Percentiles rank a stretch among this genome's conserved stretches.
Evolutionary conservation across 2,797 vertebrate species (phyloP).

Genomic region (Chanos chanos): DNA sequence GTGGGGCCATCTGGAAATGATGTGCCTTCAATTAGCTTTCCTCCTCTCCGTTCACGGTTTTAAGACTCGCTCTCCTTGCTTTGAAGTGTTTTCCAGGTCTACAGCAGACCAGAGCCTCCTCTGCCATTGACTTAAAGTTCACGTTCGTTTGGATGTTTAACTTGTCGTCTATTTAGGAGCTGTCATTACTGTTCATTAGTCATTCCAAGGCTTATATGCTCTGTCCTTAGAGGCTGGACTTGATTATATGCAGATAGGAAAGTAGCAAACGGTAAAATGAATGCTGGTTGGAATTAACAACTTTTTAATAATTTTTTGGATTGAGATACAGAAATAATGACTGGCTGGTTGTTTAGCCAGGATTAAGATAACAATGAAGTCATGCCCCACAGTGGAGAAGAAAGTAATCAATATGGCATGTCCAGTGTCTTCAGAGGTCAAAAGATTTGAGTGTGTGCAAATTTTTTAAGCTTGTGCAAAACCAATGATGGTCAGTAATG

Average conservation of each 20-base stretch:
- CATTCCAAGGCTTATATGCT: constrained; percentile 38
- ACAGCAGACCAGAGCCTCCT: constrained; percentile 44
- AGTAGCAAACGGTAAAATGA: constrained; percentile 42
- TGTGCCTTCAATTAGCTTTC: constrained; percentile 70
- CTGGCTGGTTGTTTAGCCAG: no score
- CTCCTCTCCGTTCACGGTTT: constrained; percentile 59
- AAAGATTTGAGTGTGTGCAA: no score
- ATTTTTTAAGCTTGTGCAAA: no score
- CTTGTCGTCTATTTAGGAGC: constrained; percentile 5
- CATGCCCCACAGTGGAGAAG: no score
- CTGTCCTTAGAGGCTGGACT: constrained; percentile 37
- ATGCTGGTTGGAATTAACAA: constrained; percentile 16
- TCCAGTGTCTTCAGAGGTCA: no score
- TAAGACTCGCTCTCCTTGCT: constrained; percentile 47
- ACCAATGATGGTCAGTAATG: no score
- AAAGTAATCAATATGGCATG: no score
- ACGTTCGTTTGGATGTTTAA: constrained; percentile 20
- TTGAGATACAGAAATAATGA: no score
- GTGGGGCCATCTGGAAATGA: constrained; percentile 69
- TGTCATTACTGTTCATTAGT: constrained; percentile 39
- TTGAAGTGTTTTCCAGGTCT: constrained; percentile 61
- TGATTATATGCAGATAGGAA: constrained; percentile 42
- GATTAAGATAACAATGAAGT: no score
- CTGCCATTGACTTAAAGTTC: constrained; percentile 32
- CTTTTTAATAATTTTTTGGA: not conserved